These are phyloP conservation scores for Caenorhabditis angaria DNA, from an alignment of 2,888 invertebrate genomes.

Conservation along the genomic window DNA sequence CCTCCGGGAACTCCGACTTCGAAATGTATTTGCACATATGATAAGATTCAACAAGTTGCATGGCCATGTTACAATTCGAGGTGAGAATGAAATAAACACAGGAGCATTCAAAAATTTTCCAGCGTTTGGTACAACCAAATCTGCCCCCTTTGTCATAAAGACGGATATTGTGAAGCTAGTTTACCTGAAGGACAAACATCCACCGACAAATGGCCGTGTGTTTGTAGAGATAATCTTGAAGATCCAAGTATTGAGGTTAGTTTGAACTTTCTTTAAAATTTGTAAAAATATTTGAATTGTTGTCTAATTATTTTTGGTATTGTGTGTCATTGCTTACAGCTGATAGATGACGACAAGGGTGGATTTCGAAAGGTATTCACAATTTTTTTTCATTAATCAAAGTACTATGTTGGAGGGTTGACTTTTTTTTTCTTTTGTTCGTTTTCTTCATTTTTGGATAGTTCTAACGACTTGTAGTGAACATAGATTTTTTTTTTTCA, in stretches of 20 bases:
- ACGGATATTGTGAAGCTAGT: constrained; percentile 55
- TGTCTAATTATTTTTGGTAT: not conserved
- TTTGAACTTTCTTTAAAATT: not conserved
- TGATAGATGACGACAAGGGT: constrained; percentile 45
- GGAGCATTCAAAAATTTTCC: too few relatives aligned
- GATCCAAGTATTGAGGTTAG: constrained; percentile 43
- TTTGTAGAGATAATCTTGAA: constrained; percentile 48
- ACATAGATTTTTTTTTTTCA: constrained; percentile 17
- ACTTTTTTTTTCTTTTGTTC: constrained; percentile 12
- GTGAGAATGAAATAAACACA: too few relatives aligned
- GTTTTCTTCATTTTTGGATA: constrained; percentile 6
- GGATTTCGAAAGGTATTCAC: constrained; percentile 49
- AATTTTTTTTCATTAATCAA: constrained; percentile 7
- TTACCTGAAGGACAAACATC: constrained; percentile 25
- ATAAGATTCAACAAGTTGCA: constrained; percentile 50
- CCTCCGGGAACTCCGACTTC: constrained; percentile 55
- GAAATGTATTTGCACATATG: constrained; percentile 61
- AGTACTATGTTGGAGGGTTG: too few relatives aligned
- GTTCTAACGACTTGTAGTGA: constrained; percentile 5
- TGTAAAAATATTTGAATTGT: constrained; percentile 7
- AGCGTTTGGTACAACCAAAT: constrained; percentile 62
- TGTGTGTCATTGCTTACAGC: constrained; percentile 36
- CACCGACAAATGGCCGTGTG: constrained; percentile 47
- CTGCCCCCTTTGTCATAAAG: constrained; percentile 54
- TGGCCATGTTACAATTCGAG: constrained; percentile 62